Conservation (phyloP, 2,113 vertebrate genomes). For the Xenotilapia longispinis region DNA sequence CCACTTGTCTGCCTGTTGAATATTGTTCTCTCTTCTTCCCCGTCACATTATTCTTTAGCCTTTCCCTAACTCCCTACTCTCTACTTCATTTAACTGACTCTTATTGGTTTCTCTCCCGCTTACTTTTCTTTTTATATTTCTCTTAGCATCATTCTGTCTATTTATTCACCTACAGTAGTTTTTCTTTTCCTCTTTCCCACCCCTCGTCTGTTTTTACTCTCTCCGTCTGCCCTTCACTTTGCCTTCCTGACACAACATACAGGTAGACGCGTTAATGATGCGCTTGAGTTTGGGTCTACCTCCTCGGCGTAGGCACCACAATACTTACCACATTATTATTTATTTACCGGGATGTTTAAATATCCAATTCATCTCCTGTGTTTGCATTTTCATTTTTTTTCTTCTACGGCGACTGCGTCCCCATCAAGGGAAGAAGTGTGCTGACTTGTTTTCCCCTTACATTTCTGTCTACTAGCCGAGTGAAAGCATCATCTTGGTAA, state of each 20-base stretch:
- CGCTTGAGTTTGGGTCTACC: slow-evolving; percentile 5
- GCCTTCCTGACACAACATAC: not conserved
- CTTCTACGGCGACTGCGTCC: not conserved
- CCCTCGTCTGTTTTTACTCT: not conserved
- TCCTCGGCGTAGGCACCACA: slow-evolving; percentile 1
- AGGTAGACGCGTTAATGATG: slow-evolving; percentile 21
- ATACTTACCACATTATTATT: slow-evolving; percentile 31
- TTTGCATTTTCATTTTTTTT: slow-evolving; percentile 6
- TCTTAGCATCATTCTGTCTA: not conserved
- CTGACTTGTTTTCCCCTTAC: not conserved
- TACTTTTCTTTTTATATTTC: not conserved
- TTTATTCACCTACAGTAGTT: not conserved
- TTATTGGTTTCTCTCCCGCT: not conserved
- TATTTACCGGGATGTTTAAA: slow-evolving; percentile 18
- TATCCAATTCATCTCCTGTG: not conserved
- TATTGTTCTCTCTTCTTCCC: not conserved
- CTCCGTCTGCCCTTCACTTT: not conserved
- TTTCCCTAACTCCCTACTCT: not conserved
- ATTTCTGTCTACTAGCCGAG: not conserved
- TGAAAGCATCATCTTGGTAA: not conserved
- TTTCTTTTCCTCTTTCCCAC: not conserved
- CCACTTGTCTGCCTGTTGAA: slow-evolving; percentile 10
- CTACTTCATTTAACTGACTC: not conserved
- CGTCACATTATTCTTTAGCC: not conserved
- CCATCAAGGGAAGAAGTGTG: not conserved